A percentile compares a stretch with the other conserved stretches of the same genome.
Evolutionary conservation across 2,113 vertebrate genomes (phyloP).

Genomic region (Nesogale talazaci): DNA sequence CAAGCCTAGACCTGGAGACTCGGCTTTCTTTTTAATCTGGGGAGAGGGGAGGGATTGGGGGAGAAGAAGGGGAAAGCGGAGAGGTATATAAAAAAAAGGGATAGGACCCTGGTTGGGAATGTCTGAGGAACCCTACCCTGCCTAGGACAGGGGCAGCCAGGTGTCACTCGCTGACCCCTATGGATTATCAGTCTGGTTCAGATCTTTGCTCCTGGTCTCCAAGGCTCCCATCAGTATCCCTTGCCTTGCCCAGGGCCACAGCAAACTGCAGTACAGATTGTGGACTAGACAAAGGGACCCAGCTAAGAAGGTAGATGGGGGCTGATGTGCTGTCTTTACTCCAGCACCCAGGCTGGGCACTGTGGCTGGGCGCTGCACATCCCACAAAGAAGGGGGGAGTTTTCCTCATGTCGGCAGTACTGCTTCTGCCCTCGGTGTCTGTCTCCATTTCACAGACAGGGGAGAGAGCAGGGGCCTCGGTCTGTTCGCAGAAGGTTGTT

Average conservation of each 20-base stretch:
- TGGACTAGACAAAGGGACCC: background rate
- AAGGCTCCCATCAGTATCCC: background rate
- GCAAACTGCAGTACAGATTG: background rate
- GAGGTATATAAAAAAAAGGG: background rate
- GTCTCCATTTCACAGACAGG: background rate
- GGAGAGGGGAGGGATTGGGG: background rate
- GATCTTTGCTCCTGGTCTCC: background rate
- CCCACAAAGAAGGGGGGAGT: background rate
- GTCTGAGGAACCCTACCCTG: background rate
- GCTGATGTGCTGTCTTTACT: background rate
- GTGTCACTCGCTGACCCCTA: background rate
- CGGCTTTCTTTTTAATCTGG: slow-evolving; percentile 25
- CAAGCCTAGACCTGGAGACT: slow-evolving; percentile 24
- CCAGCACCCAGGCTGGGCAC: rapidly evolving
- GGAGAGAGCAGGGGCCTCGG: background rate
- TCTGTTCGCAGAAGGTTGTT: background rate
- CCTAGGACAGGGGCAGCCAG: background rate
- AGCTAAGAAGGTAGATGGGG: background rate
- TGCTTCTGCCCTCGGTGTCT: background rate
- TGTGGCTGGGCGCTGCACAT: background rate
- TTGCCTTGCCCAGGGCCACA: background rate
- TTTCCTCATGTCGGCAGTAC: background rate
- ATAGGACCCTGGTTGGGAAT: background rate
- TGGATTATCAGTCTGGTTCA: background rate
- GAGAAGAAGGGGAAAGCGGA: too few species aligned